These are phyloP conservation scores for Syrrhaptes paradoxus DNA, from an alignment of 2,113 vertebrate genomes.

Conservation along the genomic window DNA sequence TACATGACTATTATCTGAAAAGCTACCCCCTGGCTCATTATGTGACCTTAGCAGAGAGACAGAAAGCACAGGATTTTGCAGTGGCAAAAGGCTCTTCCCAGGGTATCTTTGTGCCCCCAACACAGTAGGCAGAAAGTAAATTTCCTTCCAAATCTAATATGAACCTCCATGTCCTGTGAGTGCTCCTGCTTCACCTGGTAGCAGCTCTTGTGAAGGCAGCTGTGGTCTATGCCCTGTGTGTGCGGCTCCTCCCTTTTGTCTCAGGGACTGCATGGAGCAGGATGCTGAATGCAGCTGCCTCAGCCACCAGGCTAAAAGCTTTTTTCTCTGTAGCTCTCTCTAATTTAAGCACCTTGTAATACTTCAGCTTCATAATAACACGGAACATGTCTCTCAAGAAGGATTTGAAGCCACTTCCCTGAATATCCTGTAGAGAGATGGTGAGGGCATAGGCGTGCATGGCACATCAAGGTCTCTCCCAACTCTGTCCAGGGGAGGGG, in stretches of 20 bases:
- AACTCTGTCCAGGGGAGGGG: neutral
- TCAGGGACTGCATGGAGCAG: neutral
- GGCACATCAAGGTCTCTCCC: neutral
- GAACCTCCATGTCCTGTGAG: neutral
- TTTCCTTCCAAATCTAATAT: neutral
- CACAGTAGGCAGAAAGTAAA: neutral
- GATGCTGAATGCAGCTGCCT: neutral
- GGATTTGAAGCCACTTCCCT: neutral
- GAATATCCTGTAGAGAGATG: neutral
- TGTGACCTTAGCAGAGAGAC: neutral
- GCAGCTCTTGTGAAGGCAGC: neutral
- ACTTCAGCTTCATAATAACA: neutral
- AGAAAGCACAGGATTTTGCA: neutral
- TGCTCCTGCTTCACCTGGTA: neutral
- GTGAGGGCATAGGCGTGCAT: fast-evolving
- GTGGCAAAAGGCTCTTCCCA: neutral
- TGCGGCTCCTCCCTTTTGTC: neutral
- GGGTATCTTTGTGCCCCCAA: neutral
- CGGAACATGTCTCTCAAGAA: neutral
- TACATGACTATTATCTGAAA: neutral
- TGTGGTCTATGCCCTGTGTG: neutral
- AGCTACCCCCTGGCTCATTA: neutral
- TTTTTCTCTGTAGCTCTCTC: neutral
- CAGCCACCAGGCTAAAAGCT: neutral
- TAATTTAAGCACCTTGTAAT: neutral